Conservation (phyloP, 2,113 vertebrate species). For the Anthoscopus minutus region DNA sequence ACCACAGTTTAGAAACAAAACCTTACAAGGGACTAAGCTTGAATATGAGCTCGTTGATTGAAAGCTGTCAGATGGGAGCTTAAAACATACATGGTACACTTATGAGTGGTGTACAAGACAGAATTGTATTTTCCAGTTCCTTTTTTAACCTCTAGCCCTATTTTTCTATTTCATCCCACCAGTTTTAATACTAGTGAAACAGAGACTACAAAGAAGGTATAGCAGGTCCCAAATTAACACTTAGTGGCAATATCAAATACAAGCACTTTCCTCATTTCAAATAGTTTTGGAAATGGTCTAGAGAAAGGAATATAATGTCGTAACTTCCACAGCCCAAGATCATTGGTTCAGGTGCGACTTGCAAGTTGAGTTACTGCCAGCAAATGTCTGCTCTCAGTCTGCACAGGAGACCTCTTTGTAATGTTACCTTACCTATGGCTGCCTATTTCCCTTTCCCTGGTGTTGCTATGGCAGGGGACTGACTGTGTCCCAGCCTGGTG, state of each 20-base stretch:
- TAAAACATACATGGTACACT: neutral
- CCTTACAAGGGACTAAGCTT: neutral
- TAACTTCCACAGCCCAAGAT: neutral
- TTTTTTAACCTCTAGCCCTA: neutral
- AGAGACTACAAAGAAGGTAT: neutral
- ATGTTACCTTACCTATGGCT: neutral
- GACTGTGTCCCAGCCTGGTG: neutral
- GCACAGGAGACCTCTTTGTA: neutral
- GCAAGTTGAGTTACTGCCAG: neutral
- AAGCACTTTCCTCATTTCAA: neutral
- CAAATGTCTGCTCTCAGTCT: neutral
- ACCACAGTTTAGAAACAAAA: neutral
- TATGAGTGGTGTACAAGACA: neutral
- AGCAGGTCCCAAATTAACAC: neutral
- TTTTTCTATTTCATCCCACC: neutral
- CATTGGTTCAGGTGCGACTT: fast-evolving
- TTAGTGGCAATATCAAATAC: neutral
- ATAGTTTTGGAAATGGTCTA: neutral
- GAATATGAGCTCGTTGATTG: neutral
- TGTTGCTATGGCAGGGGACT: neutral
- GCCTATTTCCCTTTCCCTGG: neutral
- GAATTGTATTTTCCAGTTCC: neutral
- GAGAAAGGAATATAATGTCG: neutral
- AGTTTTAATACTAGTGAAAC: neutral
- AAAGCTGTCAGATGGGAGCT: neutral